A percentile compares a stretch with the other conserved stretches of the same genome.
Evolutionary conservation across 2,797 vertebrate genomes (phyloP).

Genomic region (Lepidocolaptes lacrymiger): DNA sequence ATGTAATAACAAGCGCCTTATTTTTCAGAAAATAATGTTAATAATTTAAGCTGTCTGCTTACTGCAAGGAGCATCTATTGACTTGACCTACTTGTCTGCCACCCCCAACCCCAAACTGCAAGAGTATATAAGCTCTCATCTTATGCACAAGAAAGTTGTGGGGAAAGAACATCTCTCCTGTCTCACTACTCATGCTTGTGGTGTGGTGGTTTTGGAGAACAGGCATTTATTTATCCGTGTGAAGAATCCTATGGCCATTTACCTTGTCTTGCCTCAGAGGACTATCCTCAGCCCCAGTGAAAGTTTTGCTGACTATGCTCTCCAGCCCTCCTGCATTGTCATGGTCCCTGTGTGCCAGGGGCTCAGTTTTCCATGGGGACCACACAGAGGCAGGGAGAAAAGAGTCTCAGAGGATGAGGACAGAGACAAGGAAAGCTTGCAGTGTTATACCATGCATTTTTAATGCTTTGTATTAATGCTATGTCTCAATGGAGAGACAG

Average conservation of each 20-base stretch:
- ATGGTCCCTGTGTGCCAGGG: fast-evolving
- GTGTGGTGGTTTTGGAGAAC: background rate
- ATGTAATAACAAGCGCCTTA: background rate
- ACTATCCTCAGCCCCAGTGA: background rate
- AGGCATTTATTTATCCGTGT: background rate
- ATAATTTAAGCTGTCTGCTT: conserved; percentile 44
- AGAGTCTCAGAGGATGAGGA: background rate
- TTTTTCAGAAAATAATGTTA: conserved; percentile 39
- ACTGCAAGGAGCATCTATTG: background rate
- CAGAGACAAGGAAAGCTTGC: background rate
- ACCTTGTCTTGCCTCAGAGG: background rate
- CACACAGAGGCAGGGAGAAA: background rate
- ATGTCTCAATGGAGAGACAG: background rate
- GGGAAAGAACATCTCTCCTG: background rate
- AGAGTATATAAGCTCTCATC: background rate
- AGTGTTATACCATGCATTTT: background rate
- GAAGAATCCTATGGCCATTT: background rate
- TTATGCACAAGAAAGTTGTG: fast-evolving
- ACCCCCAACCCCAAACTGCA: background rate
- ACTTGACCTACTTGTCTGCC: conserved; percentile 1
- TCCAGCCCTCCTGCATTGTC: background rate
- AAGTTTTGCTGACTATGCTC: background rate
- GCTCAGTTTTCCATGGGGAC: background rate
- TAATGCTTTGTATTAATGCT: background rate
- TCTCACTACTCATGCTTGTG: background rate